Percentiles rank a stretch among this genome's conserved stretches.
Evolutionary conservation across 2,888 invertebrate species (phyloP).

Genomic region (Panzeria rudis): DNA sequence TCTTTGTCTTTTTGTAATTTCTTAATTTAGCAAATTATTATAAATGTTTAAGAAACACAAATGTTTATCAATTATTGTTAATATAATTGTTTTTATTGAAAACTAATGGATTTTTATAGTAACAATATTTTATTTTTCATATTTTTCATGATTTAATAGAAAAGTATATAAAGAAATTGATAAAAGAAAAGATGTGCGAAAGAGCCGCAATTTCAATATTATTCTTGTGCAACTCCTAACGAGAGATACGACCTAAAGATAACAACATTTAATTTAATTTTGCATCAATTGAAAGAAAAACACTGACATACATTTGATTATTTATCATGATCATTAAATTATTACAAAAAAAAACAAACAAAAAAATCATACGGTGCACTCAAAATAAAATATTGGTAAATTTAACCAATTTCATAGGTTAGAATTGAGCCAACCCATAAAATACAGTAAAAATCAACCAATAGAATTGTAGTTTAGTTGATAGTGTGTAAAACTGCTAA

Average conservation of each 20-base stretch:
- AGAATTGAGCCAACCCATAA: no score
- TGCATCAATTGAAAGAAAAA: neutral
- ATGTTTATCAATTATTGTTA: conserved; percentile 24
- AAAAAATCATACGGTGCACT: neutral
- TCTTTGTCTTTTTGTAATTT: neutral
- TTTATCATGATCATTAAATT: neutral
- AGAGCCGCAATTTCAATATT: neutral
- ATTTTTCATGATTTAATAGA: neutral
- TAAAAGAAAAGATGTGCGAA: neutral
- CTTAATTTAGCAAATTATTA: neutral
- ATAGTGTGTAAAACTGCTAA: no score
- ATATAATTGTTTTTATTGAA: conserved; percentile 36
- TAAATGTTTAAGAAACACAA: neutral
- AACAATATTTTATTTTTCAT: conserved; percentile 4
- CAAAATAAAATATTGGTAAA: neutral
- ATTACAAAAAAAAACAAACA: neutral
- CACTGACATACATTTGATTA: neutral
- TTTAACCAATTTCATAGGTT: no score
- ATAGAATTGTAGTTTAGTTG: no score
- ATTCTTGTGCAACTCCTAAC: neutral
- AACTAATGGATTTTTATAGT: conserved; percentile 17
- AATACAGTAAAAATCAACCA: no score
- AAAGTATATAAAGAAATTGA: neutral
- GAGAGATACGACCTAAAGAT: neutral
- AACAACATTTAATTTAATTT: neutral